A percentile compares a stretch with the other conserved stretches of the same genome.
These are phyloP conservation scores for Ceramica pisi DNA, from an alignment of 2,888 invertebrate species.

Conservation along the genomic window DNA sequence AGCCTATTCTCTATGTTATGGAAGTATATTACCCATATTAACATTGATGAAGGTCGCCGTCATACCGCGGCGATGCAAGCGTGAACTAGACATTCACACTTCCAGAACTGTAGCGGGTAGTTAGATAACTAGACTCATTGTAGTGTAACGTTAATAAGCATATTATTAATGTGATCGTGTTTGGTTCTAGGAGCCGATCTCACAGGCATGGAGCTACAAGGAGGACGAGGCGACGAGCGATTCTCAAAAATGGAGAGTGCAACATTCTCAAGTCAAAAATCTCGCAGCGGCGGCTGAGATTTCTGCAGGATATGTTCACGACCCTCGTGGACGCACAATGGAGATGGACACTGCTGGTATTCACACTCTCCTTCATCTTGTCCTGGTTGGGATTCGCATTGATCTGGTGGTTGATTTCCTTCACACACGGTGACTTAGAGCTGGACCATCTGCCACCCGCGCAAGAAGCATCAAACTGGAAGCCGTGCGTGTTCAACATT, in stretches of 20 bases:
- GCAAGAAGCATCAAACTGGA: conserved; percentile 91
- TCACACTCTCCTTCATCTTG: conserved; percentile 95
- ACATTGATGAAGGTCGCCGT: conserved; percentile 84
- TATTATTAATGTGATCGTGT: conserved; percentile 67
- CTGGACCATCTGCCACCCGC: conserved; percentile 89
- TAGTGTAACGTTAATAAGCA: conserved; percentile 71
- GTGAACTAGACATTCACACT: conserved; percentile 84
- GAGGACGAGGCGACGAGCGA: conserved; percentile 95
- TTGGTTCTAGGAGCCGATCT: conserved; percentile 92
- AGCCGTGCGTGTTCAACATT: conserved; percentile 95
- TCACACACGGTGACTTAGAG: conserved; percentile 96
- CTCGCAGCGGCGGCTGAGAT: conserved; percentile 94
- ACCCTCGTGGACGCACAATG: conserved; percentile 98
- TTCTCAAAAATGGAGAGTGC: conserved; percentile 98
- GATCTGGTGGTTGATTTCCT: conserved; percentile 97
- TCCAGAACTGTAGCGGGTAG: conserved; percentile 71
- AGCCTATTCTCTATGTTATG: conserved; percentile 74
- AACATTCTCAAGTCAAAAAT: conserved; percentile 98
- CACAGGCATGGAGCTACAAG: conserved; percentile 93
- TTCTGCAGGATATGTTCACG: conserved; percentile 95
- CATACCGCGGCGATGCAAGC: conserved; percentile 73
- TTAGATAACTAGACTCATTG: conserved; percentile 75
- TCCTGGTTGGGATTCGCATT: conserved; percentile 96
- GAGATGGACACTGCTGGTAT: conserved; percentile 97
- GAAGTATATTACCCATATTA: conserved; percentile 82